Evolutionary conservation across 2,888 invertebrate species (phyloP), one percentile per base, ranked within the genome.

Genomic region (Alloplasta piceator): DNA sequence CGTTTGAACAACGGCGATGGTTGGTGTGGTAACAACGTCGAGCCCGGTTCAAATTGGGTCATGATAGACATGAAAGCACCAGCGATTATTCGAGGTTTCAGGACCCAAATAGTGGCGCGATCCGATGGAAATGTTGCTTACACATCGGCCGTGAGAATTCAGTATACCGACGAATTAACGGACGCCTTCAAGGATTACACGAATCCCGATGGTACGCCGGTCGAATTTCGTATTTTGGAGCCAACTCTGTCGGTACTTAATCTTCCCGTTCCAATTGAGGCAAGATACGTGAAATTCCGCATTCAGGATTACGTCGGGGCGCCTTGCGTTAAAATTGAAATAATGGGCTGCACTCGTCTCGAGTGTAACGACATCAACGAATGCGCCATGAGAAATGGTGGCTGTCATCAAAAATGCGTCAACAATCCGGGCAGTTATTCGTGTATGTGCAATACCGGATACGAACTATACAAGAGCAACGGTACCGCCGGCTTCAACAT

Each of bases 381-480:
- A 91, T 98, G 98, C 90, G 94, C 94, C 58, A 94, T 94, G 41
- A 95, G 96, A 85, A 98, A 98, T 89, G 98, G 98, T 10, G 98
- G 98, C 12, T 98, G 98, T 92, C 97, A 98, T 88, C 98, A 98
- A 89, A 98, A 98, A 92, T 98, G 98, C 92, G 94, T 97, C 56
- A 98, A 98, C 90, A 95, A 95, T 78, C 97, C 98, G 48, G 98
- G 98, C 82, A 95, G 96, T 89, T 98, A 95, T 89, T 95, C 96
- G 0, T 99, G 98, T 88, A 95, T 95, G 82, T 99, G 99, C 90
- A 97, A 97, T 89, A 95, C 97, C 56, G 99, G 99, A 7, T 99
- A 95, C 89, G 98, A 98, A 89, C 93, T 99, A 10, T 98, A 98
- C 92, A 94, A 95, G 4, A 92, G 94, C 10, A 98, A 98, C 89